Conservation (phyloP, 1,140 invertebrate genomes). For the Brachionus koreanus region DNA sequence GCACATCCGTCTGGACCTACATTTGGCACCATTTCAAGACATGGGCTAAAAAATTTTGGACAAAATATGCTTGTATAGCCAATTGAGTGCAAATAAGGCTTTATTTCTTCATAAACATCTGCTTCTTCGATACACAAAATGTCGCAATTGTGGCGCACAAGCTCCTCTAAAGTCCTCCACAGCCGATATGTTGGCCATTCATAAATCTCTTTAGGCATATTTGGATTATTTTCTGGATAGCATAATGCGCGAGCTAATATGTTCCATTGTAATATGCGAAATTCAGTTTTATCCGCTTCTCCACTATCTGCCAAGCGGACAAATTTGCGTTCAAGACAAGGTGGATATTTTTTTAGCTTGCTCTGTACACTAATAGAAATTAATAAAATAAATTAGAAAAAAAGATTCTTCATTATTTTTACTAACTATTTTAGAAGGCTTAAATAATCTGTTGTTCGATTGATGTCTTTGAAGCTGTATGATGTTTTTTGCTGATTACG, state of each 20-base stretch:
- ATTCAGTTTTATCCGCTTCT: not conserved
- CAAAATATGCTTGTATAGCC: constrained; percentile 41
- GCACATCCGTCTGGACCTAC: constrained; percentile 39
- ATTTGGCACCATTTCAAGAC: constrained; percentile 30
- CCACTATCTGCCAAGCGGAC: not conserved
- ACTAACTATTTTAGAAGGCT: not conserved
- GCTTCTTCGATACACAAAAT: constrained; percentile 39
- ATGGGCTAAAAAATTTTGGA: constrained; percentile 44
- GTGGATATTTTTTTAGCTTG: constrained; percentile 32
- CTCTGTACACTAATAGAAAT: not conserved
- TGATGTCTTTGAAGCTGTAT: not conserved
- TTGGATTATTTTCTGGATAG: not conserved
- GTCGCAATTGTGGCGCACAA: not conserved
- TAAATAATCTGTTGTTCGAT: not conserved
- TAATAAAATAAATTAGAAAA: not conserved
- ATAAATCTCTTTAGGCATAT: not conserved
- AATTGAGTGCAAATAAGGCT: constrained; percentile 40
- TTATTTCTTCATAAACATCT: constrained; percentile 34
- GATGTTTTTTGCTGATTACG: not conserved
- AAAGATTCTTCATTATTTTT: not conserved
- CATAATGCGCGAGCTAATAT: constrained; percentile 22
- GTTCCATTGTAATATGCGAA: constrained; percentile 42
- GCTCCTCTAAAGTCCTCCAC: constrained; percentile 35
- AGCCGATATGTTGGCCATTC: constrained; percentile 1
- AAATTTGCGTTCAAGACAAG: not conserved